phyloP scores from a whole-genome alignment of 2,797 vertebrate genomes.

The Potorous gilbertii region DNA sequence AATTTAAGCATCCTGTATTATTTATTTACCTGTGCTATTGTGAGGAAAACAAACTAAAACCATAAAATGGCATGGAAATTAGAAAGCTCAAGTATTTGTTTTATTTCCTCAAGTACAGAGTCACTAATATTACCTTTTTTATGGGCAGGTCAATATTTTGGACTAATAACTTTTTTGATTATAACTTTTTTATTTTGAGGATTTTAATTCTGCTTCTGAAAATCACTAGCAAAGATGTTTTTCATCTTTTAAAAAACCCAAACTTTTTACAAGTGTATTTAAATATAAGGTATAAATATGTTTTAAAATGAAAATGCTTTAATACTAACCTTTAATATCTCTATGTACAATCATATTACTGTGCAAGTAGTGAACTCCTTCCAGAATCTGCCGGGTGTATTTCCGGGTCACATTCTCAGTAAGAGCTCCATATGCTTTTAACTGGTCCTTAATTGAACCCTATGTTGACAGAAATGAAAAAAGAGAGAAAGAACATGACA shows the following conservation, averaged over 20 bases:
- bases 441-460: conserved; percentile 99
- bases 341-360: conserved; percentile 99
- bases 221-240: neutral
- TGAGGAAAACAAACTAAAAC: neutral
- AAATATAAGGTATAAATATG: neutral
- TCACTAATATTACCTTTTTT: neutral
- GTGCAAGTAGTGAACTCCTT: conserved; percentile 98
- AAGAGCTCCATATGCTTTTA: conserved; percentile 97
- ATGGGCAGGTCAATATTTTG: neutral
- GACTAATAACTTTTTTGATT: neutral
- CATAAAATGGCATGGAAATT: neutral
- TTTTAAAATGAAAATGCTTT: conserved; percentile 50
- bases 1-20: neutral
- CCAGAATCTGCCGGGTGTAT: conserved; percentile 97
- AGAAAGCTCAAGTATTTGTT: neutral
- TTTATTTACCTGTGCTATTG: neutral
- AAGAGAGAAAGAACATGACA: neutral
- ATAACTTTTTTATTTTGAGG: neutral
- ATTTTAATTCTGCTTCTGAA: neutral
- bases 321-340: conserved; percentile 96
- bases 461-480: conserved; percentile 75
- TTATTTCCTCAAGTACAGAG: neutral
- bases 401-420: conserved; percentile 98
- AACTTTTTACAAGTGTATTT: neutral
- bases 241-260: neutral